A percentile compares a stretch with the other conserved stretches of the same genome.
Evolutionary conservation across 2,888 invertebrate genomes (phyloP).

Genomic region (Aporophyla nigra): DNA sequence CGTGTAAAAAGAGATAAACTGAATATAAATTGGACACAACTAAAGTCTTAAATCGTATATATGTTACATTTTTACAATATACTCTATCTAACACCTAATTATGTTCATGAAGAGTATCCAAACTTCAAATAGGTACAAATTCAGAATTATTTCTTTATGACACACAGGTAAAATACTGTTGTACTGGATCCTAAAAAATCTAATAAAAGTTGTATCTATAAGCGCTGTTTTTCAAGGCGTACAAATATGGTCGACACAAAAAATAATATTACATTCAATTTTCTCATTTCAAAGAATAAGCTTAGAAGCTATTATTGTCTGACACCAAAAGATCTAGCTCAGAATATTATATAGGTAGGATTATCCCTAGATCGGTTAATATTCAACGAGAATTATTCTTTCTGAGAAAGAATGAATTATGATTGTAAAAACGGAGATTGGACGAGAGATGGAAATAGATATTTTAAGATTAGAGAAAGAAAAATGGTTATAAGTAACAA

Average conservation of each 20-base stretch:
- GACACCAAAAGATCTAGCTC: constrained; percentile 47
- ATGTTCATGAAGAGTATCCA: constrained; percentile 17
- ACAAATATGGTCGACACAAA: too few species aligned
- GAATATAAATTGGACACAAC: not conserved
- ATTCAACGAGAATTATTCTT: constrained; percentile 53
- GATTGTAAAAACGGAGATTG: constrained; percentile 50
- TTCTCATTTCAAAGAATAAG: constrained; percentile 47
- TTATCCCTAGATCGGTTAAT: constrained; percentile 49
- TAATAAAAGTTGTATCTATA: too few species aligned
- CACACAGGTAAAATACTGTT: too few species aligned
- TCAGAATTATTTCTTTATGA: too few species aligned
- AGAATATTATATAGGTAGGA: constrained; percentile 48
- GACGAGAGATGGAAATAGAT: constrained; percentile 31
- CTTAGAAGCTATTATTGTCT: constrained; percentile 51
- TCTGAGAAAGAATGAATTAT: constrained; percentile 50
- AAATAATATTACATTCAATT: constrained; percentile 47
- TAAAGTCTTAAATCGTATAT: constrained; percentile 15
- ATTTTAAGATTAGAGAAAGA: constrained; percentile 31
- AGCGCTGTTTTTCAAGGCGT: too few species aligned
- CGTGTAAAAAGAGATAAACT: not conserved
- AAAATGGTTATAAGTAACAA: not conserved
- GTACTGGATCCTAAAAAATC: too few species aligned
- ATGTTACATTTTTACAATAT: constrained; percentile 15
- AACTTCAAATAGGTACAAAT: too few species aligned
- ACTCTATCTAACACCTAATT: constrained; percentile 6